phyloP scores from a whole-genome alignment of 2,888 invertebrate species.

The Erynnis tages region DNA sequence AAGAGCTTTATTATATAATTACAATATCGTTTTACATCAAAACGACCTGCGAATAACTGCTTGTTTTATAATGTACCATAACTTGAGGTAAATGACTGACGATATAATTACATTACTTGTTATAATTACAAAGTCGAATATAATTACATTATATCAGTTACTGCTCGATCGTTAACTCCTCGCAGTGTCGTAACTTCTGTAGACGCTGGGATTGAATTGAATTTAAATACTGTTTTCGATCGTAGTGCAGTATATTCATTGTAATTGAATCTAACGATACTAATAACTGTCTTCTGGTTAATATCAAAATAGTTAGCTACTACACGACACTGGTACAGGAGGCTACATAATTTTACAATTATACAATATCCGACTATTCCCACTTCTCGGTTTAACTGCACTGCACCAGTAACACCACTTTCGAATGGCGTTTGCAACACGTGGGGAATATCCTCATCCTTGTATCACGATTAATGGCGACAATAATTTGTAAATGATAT shows the following conservation, averaged over 20 bases:
- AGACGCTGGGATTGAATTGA: too few species aligned
- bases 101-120: too few species aligned
- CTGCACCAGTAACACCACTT: conserved; percentile 23
- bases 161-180: too few species aligned
- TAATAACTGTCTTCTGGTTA: neutral
- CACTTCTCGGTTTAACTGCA: conserved; percentile 27
- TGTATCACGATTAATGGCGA: neutral
- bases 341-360: conserved; percentile 22
- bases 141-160: too few species aligned
- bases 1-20: too few species aligned
- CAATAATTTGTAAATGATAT: neutral
- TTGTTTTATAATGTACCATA: too few species aligned
- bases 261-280: neutral
- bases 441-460: conserved; percentile 18
- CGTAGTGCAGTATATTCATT: neutral
- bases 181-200: too few species aligned
- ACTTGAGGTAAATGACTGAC: too few species aligned
- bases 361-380: conserved; percentile 35
- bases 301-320: neutral
- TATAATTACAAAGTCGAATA: too few species aligned
- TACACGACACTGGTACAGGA: conserved; percentile 9
- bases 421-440: conserved; percentile 22
- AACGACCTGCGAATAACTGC: too few species aligned
- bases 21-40: too few species aligned
- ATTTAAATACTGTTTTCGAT: neutral